Base-by-base conservation (phyloP, 2,113 vertebrate species). In the Tachuris rubrigastra region DNA sequence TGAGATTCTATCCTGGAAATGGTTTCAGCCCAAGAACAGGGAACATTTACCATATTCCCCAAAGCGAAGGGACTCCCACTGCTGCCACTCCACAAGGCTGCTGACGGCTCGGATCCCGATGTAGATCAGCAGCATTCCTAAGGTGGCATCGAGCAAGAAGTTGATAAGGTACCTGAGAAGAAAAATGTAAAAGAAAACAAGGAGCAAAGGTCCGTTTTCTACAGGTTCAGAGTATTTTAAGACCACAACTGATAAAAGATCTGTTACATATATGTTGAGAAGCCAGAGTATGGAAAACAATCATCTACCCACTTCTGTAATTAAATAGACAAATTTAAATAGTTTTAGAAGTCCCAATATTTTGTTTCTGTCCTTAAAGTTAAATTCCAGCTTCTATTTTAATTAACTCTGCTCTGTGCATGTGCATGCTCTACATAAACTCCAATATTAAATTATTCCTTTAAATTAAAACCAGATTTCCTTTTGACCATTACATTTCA, bases 61-160 rank as follows among this genome's bases (percentile, higher is more conserved):
- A 47, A 99, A 99, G 49, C 99, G 99, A 72, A 99, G 98, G 65
- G 99, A 98, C 14, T 99, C 99, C 99, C 99, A 99, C 95, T 99
- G 99, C 94, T 98, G 98, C 99, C 99, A 99, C 79, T 99, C 99
- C 72, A 99, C 99, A 63, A 99, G 76, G 90, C 98, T 98, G 60
- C 99, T 99, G 95, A 99, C 98, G 0, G 98, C 98, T 17, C 98
- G 98, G 59, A 99, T 98, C 1, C 99, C 99, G 6, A 98, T 98
- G 31, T 99, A 99, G 98, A 99, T 99, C 18, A 99, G 98, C 95
- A 99, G 98, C 99, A 99, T 99, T 66, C 99, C 99, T 93, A 99
- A 96, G 0, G 99, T 99, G 71, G 99, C 99, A 41, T 99, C 99
- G 96, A 99, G 97, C 69, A 99, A 98, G 96, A 99, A 99, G 97